phyloP scores from a whole-genome alignment of 2,797 vertebrate species.

The Spondyliosoma cantharus region DNA sequence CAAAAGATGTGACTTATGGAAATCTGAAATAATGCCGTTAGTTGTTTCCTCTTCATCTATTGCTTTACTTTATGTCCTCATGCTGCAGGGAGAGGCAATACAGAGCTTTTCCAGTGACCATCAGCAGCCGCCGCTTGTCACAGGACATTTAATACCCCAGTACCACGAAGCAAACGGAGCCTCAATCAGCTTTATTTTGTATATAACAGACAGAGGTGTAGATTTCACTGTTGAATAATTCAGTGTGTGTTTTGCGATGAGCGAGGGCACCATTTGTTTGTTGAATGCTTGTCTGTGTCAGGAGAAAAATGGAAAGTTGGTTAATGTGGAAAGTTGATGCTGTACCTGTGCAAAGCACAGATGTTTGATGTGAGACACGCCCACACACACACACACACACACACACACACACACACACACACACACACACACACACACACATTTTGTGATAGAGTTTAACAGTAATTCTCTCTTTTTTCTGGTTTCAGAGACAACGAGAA shows the following conservation, averaged over 20 bases:
- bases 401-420: conserved; percentile 3
- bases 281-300: conserved; percentile 7
- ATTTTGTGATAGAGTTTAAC: no score
- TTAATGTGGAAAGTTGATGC: conserved; percentile 38
- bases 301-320: conserved; percentile 44
- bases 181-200: conserved; percentile 56
- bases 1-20: no score
- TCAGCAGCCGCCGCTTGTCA: conserved; percentile 54
- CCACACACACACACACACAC: not conserved
- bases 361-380: not conserved
- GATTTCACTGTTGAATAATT: conserved; percentile 76
- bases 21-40: no score
- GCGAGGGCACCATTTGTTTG: conserved; percentile 23
- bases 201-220: conserved; percentile 44
- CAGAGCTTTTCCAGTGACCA: conserved; percentile 29
- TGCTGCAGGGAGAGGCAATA: not conserved
- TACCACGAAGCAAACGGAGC: conserved; percentile 51
- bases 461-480: not conserved
- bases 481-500: conserved; percentile 73
- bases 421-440: conserved; percentile 1
- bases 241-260: conserved; percentile 41
- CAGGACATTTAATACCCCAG: conserved; percentile 64
- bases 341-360: not conserved
- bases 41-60: not conserved
- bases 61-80: conserved; percentile 21